These are phyloP conservation scores for Oscheius myriophilus DNA, from an alignment of 2,888 invertebrate species.

Conservation along the genomic window DNA sequence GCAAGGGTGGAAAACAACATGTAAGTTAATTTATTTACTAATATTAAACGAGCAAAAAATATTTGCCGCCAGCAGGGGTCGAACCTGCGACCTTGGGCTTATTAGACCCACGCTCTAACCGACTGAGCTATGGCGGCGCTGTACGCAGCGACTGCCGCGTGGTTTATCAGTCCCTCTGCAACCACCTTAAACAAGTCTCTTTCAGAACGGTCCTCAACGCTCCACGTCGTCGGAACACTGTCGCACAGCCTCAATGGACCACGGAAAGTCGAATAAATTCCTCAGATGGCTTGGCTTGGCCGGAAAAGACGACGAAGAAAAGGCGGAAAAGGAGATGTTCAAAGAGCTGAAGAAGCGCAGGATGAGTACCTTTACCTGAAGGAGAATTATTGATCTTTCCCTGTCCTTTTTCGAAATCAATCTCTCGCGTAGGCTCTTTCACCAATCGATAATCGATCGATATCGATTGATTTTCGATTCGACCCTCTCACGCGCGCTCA, in stretches of 20 bases:
- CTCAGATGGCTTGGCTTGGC: slow-evolving; percentile 55
- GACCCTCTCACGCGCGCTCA: too few species aligned
- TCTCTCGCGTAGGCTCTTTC: too few species aligned
- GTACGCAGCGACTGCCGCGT: too few species aligned
- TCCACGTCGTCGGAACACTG: slow-evolving; percentile 49
- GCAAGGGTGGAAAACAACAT: slow-evolving; percentile 15
- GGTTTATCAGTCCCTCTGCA: too few species aligned
- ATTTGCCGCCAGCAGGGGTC: slow-evolving; percentile 68
- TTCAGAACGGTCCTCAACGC: slow-evolving; percentile 48
- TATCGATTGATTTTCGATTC: too few species aligned
- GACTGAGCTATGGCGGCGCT: slow-evolving; percentile 67
- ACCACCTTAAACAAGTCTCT: background rate
- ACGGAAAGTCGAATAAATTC: slow-evolving; percentile 32
- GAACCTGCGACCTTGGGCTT: slow-evolving; percentile 70
- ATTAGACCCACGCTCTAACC: slow-evolving; percentile 70
- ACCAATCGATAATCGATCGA: too few species aligned
- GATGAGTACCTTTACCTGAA: slow-evolving; percentile 34
- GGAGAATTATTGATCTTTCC: slow-evolving; percentile 4
- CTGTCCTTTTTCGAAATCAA: background rate
- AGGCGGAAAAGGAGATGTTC: slow-evolving; percentile 28
- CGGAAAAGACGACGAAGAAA: slow-evolving; percentile 39
- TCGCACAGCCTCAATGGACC: slow-evolving; percentile 23
- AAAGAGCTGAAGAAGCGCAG: slow-evolving; percentile 33
- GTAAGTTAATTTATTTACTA: slow-evolving; percentile 8
- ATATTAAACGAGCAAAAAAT: background rate